Evolutionary conservation across 53 echinoderm and acorn worm genomes (phyloP), one percentile per base, ranked within the genome.

Genomic region (Actinopyga echinites): DNA sequence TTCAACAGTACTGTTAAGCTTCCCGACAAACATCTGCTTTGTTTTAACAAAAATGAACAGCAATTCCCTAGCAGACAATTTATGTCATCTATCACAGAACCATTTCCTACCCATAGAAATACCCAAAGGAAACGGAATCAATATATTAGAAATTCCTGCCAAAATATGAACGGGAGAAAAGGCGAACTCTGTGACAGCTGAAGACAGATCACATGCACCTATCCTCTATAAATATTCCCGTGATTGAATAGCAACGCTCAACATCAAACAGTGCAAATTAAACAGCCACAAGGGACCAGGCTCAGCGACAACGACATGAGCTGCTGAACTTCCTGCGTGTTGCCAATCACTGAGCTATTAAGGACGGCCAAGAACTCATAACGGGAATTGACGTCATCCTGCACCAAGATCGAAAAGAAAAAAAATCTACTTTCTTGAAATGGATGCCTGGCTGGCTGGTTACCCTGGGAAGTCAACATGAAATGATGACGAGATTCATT

Each of bases 201-300:
- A 24, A 71, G 71, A 71, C 71, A 23, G 71, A 71, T 42, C 38
- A 10, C 44, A 40, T 38, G 38, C 71, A 71, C 44, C 71, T 71
- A 42, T 71, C 26, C 42, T 44, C 71, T 71, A 71, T 71, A 71
- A 71, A 71, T 71, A 71, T 71, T 71, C 44, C 71, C 40, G 71
- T 71, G 71, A 71, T 71, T 71, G 71, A 71, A 71, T 71, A 71
- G 40, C 40, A 71, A 71, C 71, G 40, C 71, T 71, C 71, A 40
- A 71, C 71, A 71, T 71, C 71, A 71, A 71, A 71, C 71, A 71
- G 19, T 71, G 42, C 71, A 71, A 71, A 71, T 71, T 71, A 71
- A 71, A 71, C 71, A 71, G 71, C 71, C 71, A 71, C 71, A 29
- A 71, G 71, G 71, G 71, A 71, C 71, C 40, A 25, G 5, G 38